Conservation (phyloP, 2,888 invertebrate species). For the Conistra vaccinii region DNA sequence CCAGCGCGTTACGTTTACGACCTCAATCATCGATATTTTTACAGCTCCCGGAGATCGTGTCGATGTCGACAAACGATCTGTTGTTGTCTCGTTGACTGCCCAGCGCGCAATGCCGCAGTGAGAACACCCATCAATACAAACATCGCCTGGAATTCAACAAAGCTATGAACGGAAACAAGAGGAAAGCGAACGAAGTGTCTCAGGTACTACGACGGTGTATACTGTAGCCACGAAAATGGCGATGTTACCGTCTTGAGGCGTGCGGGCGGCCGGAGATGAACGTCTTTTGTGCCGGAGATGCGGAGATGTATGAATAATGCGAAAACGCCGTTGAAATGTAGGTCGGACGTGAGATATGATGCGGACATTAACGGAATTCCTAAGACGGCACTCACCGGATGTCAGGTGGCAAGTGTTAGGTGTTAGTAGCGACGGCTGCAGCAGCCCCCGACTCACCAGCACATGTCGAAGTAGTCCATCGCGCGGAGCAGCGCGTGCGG, state of each 20-base stretch:
- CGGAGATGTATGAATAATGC: constrained; percentile 34
- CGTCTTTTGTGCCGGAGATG: constrained; percentile 29
- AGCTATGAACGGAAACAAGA: constrained; percentile 39
- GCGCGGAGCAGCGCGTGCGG: constrained; percentile 68
- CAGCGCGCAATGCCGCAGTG: constrained; percentile 38
- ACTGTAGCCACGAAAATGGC: constrained; percentile 19
- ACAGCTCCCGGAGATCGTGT: constrained; percentile 66
- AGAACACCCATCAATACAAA: constrained; percentile 44
- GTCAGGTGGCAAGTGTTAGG: constrained; percentile 72
- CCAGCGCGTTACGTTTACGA: constrained; percentile 71
- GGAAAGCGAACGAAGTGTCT: constrained; percentile 44
- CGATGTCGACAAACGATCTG: constrained; percentile 53
- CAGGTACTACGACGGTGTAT: constrained; percentile 39
- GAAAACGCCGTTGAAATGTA: constrained; percentile 56
- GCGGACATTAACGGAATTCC: constrained; percentile 64
- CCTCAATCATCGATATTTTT: constrained; percentile 80
- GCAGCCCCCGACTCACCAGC: constrained; percentile 85
- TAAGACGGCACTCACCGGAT: constrained; percentile 73
- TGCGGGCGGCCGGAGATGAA: constrained; percentile 18
- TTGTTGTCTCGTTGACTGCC: constrained; percentile 47
- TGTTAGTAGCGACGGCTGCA: constrained; percentile 66
- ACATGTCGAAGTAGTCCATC: constrained; percentile 87
- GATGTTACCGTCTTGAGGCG: constrained; percentile 20
- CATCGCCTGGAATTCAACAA: constrained; percentile 53
- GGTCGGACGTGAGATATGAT: constrained; percentile 60